Percentiles rank a stretch among this genome's conserved stretches.
phyloP scores from a whole-genome alignment of 2,888 invertebrate genomes.

The Elgonia sp. region DNA sequence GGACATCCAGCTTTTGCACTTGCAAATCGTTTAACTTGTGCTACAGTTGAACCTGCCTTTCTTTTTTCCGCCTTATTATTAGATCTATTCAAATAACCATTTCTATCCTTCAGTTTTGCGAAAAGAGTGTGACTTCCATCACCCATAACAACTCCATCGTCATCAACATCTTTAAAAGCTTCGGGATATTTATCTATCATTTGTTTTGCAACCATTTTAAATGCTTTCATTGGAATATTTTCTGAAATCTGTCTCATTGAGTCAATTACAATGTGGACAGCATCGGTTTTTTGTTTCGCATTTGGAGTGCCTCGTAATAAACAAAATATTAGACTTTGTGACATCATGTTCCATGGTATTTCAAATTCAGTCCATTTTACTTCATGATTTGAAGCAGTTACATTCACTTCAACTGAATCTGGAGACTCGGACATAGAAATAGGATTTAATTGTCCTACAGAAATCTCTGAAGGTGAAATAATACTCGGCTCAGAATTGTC shows the following conservation, averaged over 20 bases:
- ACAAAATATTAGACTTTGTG: background rate
- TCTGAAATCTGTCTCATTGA: slow-evolving; percentile 73
- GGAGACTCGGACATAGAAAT: too few species aligned
- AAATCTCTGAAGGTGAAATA: too few species aligned
- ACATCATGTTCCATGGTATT: slow-evolving; percentile 22
- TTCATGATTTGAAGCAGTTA: slow-evolving; percentile 18
- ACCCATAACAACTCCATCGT: slow-evolving; percentile 77
- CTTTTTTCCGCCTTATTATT: background rate
- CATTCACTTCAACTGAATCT: too few species aligned
- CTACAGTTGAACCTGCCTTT: background rate
- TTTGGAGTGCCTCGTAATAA: background rate
- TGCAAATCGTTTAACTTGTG: background rate
- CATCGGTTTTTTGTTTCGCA: background rate
- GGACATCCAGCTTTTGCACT: slow-evolving; percentile 21
- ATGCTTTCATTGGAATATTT: slow-evolving; percentile 73
- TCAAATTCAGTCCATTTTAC: slow-evolving; percentile 21
- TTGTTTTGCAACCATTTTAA: slow-evolving; percentile 76
- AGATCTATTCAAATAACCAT: slow-evolving; percentile 78
- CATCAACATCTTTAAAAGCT: slow-evolving; percentile 78
- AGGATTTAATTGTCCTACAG: too few species aligned
- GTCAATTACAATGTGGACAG: slow-evolving; percentile 60
- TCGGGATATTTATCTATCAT: slow-evolving; percentile 76
- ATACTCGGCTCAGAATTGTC: too few species aligned
- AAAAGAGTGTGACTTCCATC: slow-evolving; percentile 76
- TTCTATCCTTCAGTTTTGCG: slow-evolving; percentile 75